Evolutionary conservation across 2,797 vertebrate genomes (phyloP).

Genomic region (Enteromius thamalakanensis): DNA sequence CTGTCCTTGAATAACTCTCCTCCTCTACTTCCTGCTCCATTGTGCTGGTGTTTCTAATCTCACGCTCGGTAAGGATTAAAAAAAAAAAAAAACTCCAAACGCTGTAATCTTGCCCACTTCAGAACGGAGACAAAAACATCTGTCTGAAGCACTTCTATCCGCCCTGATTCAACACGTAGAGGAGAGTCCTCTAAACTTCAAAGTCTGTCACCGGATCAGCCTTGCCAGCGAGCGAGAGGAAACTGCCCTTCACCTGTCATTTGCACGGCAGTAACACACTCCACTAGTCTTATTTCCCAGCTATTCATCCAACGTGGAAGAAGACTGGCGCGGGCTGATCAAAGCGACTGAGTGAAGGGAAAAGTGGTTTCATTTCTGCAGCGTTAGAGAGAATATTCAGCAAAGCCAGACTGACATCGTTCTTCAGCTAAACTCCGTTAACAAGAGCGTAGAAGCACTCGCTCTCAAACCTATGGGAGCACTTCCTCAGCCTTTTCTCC

Average conservation of each 20-base stretch:
- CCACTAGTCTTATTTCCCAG: slow-evolving; percentile 23
- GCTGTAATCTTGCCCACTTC: slow-evolving; percentile 30
- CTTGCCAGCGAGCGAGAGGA: neutral
- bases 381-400: neutral
- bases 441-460: slow-evolving; percentile 38
- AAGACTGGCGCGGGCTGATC: slow-evolving; percentile 28
- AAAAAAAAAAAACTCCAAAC: slow-evolving; percentile 1
- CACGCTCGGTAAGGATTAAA: slow-evolving; percentile 18
- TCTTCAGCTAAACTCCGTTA: slow-evolving; percentile 48
- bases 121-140: slow-evolving; percentile 26
- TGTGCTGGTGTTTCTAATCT: slow-evolving; percentile 23
- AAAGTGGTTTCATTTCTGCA: slow-evolving; percentile 27
- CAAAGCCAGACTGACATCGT: slow-evolving; percentile 22
- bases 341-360: neutral
- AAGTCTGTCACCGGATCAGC: slow-evolving; percentile 33
- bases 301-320: slow-evolving; percentile 36
- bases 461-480: slow-evolving; percentile 34
- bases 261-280: slow-evolving; percentile 11
- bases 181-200: slow-evolving; percentile 30
- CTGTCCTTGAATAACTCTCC: slow-evolving; percentile 36
- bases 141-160: slow-evolving; percentile 16
- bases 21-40: slow-evolving; percentile 12
- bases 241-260: slow-evolving; percentile 44
- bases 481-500: neutral
- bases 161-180: slow-evolving; percentile 45